Base-by-base conservation (phyloP, 2,888 invertebrate genomes). In the Ellobium chinense region DNA sequence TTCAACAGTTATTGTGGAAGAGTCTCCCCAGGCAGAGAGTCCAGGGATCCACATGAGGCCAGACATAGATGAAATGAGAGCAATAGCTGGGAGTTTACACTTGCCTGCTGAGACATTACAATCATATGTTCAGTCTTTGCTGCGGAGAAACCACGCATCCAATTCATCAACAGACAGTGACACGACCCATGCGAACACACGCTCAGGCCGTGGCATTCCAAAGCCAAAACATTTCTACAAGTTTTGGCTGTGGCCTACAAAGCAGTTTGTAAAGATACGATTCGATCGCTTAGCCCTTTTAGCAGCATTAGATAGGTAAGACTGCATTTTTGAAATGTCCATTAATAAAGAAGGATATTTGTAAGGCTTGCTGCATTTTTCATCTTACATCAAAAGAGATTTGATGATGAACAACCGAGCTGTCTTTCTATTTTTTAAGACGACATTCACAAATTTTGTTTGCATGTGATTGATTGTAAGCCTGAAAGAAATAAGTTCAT, bases 271-370 rank as follows among this genome's bases (percentile, higher is more conserved):
- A 0, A 98, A 97, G 94, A 95, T 99, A 54, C 95, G 96, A 75
- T 96, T 99, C 94, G 99, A 99, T 93, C 95, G 99, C 66, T 94
- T 99, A 73, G 97, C 97, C 85, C 94, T 99, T 65, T 94, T 98
- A 92, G 97, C 99, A 1, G 94, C 99, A 24, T 95, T 99, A 87
- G 99, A 99, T 93, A 95, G 94, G 93, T 93, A 86, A 84, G 86
- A 4, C 46, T 46, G n/a, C n/a, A n/a, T n/a, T n/a, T n/a, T n/a
- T n/a, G n/a, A n/a, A n/a, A n/a, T n/a, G n/a, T n/a, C n/a, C n/a
- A n/a, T n/a, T n/a, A n/a, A n/a, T n/a, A n/a, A n/a, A n/a, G n/a
- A n/a, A n/a, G n/a, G n/a, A n/a, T n/a, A n/a, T n/a, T n/a, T n/a
- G n/a, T n/a, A n/a, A n/a, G n/a, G n/a, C n/a, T n/a, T n/a, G n/a